A percentile compares a stretch with the other conserved stretches of the same genome.
phyloP scores from a whole-genome alignment of 2,797 vertebrate species.

The Iguana delicatissima region DNA sequence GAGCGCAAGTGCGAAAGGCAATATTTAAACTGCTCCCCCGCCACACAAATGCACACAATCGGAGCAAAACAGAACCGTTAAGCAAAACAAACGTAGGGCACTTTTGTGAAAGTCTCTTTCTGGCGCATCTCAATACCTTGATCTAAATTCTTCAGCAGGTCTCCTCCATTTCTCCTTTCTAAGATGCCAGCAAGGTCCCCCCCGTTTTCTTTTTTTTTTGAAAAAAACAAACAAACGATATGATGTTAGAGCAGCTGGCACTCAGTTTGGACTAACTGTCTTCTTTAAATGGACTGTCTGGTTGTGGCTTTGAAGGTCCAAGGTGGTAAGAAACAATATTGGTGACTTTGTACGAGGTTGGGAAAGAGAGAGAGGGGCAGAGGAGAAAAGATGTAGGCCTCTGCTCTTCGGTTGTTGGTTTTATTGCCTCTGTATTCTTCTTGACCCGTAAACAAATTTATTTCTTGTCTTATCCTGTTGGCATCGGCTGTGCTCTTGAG shows the following conservation, averaged over 20 bases:
- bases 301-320: slow-evolving; percentile 6
- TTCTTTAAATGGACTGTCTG: neutral
- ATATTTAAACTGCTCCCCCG: too few relatives aligned
- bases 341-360: too few relatives aligned
- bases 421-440: slow-evolving; percentile 16
- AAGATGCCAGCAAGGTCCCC: neutral
- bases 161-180: neutral
- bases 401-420: neutral
- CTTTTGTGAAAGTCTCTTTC: neutral
- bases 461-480: slow-evolving; percentile 38
- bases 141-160: neutral
- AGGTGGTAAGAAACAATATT: neutral
- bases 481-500: slow-evolving; percentile 33
- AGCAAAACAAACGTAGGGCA: neutral
- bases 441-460: slow-evolving; percentile 27
- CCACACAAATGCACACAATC: too few relatives aligned
- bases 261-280: neutral
- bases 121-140: neutral
- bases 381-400: neutral
- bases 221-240: too few relatives aligned
- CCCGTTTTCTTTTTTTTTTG: neutral
- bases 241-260: neutral
- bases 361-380: too few relatives aligned
- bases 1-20: too few relatives aligned
- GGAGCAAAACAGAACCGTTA: too few relatives aligned